phyloP scores from a whole-genome alignment of 2,888 invertebrate species.

The Stegophylla sp. region DNA sequence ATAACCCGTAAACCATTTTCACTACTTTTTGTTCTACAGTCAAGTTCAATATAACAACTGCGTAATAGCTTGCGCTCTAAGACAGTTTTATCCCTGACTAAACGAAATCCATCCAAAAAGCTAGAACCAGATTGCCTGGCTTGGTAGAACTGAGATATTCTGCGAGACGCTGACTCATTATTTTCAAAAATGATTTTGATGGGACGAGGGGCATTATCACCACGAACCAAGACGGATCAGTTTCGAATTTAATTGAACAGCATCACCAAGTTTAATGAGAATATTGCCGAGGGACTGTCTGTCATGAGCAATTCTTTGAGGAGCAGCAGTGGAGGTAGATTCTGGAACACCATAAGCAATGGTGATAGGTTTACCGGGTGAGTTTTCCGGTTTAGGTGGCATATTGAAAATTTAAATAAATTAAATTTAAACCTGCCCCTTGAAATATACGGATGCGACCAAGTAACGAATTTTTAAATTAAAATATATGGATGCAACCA shows the following conservation, averaged over 20 bases:
- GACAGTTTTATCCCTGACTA: slow-evolving; percentile 20
- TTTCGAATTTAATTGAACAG: background rate
- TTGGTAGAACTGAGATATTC: background rate
- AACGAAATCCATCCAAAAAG: slow-evolving; percentile 21
- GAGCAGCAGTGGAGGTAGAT: background rate
- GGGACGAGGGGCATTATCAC: background rate
- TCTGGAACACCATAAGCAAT: slow-evolving; percentile 3
- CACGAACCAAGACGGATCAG: slow-evolving; percentile 18
- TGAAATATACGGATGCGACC: no score
- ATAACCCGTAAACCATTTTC: background rate
- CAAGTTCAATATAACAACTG: background rate
- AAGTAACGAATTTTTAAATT: no score
- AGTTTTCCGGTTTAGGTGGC: no score
- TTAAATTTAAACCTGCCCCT: no score
- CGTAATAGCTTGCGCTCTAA: background rate
- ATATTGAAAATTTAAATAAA: no score
- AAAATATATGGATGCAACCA: no score
- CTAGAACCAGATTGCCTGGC: background rate
- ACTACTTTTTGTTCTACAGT: background rate
- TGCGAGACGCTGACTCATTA: background rate
- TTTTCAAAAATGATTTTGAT: background rate
- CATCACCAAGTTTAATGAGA: background rate
- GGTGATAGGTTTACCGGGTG: no score
- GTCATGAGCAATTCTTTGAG: background rate
- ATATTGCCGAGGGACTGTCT: background rate